Conservation (phyloP, 2,113 vertebrate species). For the Pachycephala philippinensis region DNA sequence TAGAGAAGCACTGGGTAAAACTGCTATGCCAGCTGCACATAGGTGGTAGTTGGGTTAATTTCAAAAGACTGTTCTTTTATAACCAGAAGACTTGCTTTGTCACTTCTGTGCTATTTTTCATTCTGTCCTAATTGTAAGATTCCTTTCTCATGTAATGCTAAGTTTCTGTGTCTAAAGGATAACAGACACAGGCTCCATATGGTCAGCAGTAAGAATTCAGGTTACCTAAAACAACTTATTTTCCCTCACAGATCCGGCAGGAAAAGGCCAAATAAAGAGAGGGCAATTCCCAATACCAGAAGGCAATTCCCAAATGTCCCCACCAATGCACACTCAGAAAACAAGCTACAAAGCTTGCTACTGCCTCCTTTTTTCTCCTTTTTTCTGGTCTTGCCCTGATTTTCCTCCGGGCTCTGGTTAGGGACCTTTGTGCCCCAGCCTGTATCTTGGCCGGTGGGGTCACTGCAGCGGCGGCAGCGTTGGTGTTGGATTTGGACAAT, state of each 20-base stretch:
- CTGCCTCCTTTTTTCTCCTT: neutral
- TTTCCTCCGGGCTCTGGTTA: neutral
- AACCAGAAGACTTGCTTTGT: neutral
- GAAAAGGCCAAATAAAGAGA: conserved; percentile 19
- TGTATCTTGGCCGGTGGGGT: neutral
- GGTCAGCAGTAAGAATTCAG: neutral
- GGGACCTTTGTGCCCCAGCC: neutral
- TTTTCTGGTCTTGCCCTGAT: neutral
- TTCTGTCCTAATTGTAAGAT: neutral
- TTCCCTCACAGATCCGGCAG: conserved; percentile 54
- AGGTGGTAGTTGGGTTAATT: neutral
- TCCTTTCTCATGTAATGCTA: neutral
- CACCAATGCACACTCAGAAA: neutral
- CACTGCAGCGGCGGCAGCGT: neutral
- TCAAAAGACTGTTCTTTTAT: neutral
- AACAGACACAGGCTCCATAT: neutral
- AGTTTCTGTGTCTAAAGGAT: neutral
- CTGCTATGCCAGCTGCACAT: neutral
- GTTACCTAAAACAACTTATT: neutral
- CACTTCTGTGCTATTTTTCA: neutral
- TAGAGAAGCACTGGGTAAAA: neutral
- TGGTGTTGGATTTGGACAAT: neutral
- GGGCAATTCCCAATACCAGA: too few relatives aligned
- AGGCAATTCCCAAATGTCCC: neutral
- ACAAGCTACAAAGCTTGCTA: neutral